These are phyloP conservation scores for Diuraphis noxia DNA, from an alignment of 1,140 invertebrate genomes.

Conservation along the genomic window DNA sequence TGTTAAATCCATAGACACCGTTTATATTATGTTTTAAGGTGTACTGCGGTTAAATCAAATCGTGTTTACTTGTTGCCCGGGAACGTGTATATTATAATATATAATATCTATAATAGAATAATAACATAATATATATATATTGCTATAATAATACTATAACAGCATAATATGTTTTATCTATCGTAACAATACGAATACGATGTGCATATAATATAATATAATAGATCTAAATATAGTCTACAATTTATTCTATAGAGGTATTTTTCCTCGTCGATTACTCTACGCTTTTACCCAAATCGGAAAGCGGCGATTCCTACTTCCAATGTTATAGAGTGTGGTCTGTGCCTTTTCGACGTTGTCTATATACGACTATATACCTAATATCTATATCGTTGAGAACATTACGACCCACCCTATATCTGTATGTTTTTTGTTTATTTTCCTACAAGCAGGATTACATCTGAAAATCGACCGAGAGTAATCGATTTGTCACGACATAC, in stretches of 20 bases:
- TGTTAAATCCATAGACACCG: background rate
- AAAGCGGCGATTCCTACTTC: background rate
- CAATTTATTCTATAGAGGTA: slow-evolving; percentile 14
- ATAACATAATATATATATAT: background rate
- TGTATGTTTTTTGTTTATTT: background rate
- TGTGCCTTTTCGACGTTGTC: background rate
- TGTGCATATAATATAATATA: background rate
- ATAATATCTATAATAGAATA: background rate
- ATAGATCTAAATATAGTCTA: background rate
- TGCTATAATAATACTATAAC: background rate
- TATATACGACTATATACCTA: background rate
- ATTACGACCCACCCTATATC: background rate
- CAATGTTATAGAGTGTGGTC: background rate
- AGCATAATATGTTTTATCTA: background rate
- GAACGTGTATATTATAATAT: background rate
- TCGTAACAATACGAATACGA: slow-evolving; percentile 5
- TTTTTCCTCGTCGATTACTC: slow-evolving; percentile 7
- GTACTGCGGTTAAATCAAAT: background rate
- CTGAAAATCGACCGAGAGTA: slow-evolving; percentile 15
- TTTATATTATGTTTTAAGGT: background rate
- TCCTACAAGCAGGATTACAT: slow-evolving; percentile 27
- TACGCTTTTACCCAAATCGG: slow-evolving; percentile 34
- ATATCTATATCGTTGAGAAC: background rate
- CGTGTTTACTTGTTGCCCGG: slow-evolving; percentile 9
- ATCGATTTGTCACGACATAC: slow-evolving; percentile 3